A percentile compares a stretch with the other conserved stretches of the same genome.
Conservation (phyloP, 2,888 invertebrate genomes). For the Itoplectis maculator region DNA sequence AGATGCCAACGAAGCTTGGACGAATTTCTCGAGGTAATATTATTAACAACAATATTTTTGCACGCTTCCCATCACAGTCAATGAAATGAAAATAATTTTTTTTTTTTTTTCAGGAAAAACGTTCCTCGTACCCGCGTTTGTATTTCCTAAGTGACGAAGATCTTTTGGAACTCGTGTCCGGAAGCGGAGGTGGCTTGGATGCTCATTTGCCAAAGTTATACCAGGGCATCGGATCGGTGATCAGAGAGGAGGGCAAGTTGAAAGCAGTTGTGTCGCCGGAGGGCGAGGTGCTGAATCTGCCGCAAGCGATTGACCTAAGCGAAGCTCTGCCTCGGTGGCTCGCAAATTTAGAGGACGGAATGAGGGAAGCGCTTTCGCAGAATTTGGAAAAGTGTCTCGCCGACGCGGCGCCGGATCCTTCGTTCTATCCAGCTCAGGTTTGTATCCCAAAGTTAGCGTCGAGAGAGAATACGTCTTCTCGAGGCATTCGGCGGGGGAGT, state of each 20-base stretch:
- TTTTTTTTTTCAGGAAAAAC: slow-evolving; percentile 90
- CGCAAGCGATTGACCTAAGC: slow-evolving; percentile 80
- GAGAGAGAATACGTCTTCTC: too few relatives aligned
- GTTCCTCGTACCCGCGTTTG: slow-evolving; percentile 96
- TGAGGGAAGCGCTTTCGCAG: slow-evolving; percentile 87
- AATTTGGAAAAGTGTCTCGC: slow-evolving; percentile 79
- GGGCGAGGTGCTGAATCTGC: slow-evolving; percentile 87
- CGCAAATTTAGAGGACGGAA: slow-evolving; percentile 91
- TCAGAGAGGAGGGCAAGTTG: slow-evolving; percentile 87
- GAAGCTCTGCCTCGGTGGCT: slow-evolving; percentile 89
- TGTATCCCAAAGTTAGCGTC: background rate
- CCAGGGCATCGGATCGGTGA: slow-evolving; percentile 93
- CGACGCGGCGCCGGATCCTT: slow-evolving; percentile 77
- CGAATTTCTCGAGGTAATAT: slow-evolving; percentile 93
- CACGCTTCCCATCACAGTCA: too few relatives aligned
- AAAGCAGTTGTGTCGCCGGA: slow-evolving; percentile 88
- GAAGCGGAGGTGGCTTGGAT: slow-evolving; percentile 87
- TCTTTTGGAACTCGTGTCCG: slow-evolving; percentile 94
- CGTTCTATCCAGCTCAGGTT: slow-evolving; percentile 80
- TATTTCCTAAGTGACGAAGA: slow-evolving; percentile 99
- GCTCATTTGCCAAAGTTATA: slow-evolving; percentile 98
- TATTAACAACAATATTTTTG: background rate
- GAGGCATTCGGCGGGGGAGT: too few relatives aligned
- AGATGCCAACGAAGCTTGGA: slow-evolving; percentile 97
- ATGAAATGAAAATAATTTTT: background rate